Evolutionary conservation across 1,140 invertebrate genomes (phyloP).

Genomic region (Gonioctena quinquepunctata): DNA sequence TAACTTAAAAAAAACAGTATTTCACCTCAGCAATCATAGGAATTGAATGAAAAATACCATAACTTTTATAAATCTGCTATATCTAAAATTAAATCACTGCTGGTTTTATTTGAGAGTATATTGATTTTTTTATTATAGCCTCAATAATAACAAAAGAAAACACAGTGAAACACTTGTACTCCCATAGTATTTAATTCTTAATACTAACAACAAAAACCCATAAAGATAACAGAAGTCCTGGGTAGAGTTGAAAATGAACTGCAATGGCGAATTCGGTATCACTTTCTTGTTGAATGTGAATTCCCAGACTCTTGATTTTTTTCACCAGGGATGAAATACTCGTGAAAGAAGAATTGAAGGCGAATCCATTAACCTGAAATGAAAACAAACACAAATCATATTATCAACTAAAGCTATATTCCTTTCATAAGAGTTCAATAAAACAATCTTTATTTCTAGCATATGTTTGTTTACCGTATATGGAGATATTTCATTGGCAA

Average conservation of each 20-base stretch:
- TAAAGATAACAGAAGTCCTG: conserved; percentile 7
- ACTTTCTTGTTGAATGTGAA: background rate
- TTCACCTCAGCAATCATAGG: no score
- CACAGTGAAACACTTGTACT: no score
- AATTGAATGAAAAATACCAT: no score
- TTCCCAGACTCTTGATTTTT: conserved; percentile 1
- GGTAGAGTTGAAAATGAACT: conserved; percentile 13
- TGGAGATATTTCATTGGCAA: conserved; percentile 1
- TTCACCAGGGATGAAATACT: background rate
- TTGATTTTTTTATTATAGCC: no score
- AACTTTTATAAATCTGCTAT: no score
- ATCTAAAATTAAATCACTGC: no score
- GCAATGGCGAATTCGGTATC: conserved; percentile 6
- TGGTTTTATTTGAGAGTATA: no score
- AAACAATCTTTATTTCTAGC: background rate
- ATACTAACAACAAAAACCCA: conserved; percentile 11
- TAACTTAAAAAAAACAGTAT: no score
- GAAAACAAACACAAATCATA: background rate
- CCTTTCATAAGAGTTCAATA: background rate
- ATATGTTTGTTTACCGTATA: background rate
- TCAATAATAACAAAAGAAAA: no score
- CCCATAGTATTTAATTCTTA: conserved; percentile 7
- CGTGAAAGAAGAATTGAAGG: background rate
- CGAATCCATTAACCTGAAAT: conserved; percentile 10
- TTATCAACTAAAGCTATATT: no score